These are phyloP conservation scores for Monodelphis domestica DNA, from an alignment of 2,797 vertebrate species.

Conservation along the genomic window DNA sequence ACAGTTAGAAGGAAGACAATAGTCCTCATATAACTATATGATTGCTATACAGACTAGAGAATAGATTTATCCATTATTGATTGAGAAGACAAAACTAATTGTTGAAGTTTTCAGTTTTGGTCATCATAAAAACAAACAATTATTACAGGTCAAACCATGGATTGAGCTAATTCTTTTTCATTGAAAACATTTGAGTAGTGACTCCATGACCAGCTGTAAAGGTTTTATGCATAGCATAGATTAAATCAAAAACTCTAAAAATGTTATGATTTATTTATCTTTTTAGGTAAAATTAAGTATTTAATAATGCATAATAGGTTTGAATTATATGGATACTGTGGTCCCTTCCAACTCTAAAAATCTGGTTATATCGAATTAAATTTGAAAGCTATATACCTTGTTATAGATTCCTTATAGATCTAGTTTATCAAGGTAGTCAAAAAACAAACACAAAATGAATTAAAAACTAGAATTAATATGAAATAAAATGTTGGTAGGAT, in stretches of 20 bases:
- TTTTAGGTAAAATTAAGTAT: not conserved
- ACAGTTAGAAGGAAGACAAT: not conserved
- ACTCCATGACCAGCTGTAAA: not conserved
- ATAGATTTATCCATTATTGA: not conserved
- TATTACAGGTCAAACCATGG: not conserved
- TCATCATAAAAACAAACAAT: not conserved
- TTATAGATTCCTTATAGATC: constrained; percentile 4
- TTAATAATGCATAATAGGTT: not conserved
- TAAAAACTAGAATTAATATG: not conserved
- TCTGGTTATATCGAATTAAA: not conserved
- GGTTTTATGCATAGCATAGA: not conserved
- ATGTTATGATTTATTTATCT: not conserved
- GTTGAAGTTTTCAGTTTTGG: not conserved
- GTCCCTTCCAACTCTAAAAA: constrained; percentile 3
- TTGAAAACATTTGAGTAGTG: not conserved
- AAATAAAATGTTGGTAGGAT: not conserved
- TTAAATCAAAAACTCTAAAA: not conserved
- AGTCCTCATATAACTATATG: constrained; percentile 15
- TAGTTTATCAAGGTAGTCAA: constrained; percentile 49
- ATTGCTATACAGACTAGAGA: not conserved
- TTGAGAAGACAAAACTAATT: not conserved
- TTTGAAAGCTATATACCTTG: constrained; percentile 12
- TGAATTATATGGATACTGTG: not conserved
- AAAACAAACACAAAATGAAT: constrained; percentile 11
- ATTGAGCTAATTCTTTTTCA: not conserved